phyloP scores from a whole-genome alignment of 2,888 invertebrate species.

The Drosophila antonietae region DNA sequence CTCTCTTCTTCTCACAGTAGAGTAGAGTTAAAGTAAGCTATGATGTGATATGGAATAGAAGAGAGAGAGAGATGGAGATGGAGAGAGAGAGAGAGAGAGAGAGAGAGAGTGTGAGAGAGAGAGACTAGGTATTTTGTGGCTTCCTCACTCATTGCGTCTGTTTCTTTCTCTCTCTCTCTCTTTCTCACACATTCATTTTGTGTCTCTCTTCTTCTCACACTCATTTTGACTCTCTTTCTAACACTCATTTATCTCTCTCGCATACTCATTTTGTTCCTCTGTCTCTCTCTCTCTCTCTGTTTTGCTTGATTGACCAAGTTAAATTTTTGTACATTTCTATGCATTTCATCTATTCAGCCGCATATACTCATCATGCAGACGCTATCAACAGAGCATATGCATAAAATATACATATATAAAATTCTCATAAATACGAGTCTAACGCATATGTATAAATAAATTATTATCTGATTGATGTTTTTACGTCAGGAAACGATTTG shows the following conservation, averaged over 20 bases:
- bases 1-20: not conserved
- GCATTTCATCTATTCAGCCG: not conserved
- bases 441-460: slow-evolving; percentile 25
- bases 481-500: slow-evolving; percentile 69
- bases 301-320: too few relatives aligned
- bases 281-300: too few relatives aligned
- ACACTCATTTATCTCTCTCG: not conserved
- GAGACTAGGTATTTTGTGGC: too few relatives aligned
- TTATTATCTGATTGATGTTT: slow-evolving; percentile 72
- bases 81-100: not conserved
- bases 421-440: not conserved
- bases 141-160: too few relatives aligned
- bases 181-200: too few relatives aligned
- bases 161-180: too few relatives aligned
- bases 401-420: not conserved
- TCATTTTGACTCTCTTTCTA: too few relatives aligned
- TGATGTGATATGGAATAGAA: too few relatives aligned
- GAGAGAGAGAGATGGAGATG: too few relatives aligned
- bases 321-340: not conserved
- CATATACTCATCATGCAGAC: not conserved
- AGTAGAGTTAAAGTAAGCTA: too few relatives aligned
- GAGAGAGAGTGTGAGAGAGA: not conserved
- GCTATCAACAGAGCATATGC: not conserved
- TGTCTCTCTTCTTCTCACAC: too few relatives aligned
- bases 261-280: too few relatives aligned